Percentiles rank a stretch among this genome's conserved stretches.
Conservation (phyloP, 2,888 invertebrate genomes). For the Habroteleia sp. region DNA sequence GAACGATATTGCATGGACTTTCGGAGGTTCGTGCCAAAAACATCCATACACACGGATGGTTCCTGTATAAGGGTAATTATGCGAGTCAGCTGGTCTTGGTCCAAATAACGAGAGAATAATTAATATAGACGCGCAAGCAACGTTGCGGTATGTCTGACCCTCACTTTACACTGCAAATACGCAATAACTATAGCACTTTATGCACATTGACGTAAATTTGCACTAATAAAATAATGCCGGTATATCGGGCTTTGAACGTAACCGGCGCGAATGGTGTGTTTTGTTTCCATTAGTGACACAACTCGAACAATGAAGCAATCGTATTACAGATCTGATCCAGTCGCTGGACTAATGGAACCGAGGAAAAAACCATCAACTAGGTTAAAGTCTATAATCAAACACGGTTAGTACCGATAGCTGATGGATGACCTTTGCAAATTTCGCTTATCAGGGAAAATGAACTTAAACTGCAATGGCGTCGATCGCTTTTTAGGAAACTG, state of each 20-base stretch:
- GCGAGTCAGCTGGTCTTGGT: slow-evolving; percentile 54
- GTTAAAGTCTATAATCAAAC: too few species aligned
- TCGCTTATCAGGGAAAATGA: too few species aligned
- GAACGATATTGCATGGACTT: slow-evolving; percentile 25
- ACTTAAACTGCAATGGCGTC: too few species aligned
- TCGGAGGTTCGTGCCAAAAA: slow-evolving; percentile 46
- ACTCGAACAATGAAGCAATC: slow-evolving; percentile 9
- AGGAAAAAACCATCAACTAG: neutral
- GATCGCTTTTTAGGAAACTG: too few species aligned
- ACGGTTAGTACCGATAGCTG: too few species aligned
- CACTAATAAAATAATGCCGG: slow-evolving; percentile 30
- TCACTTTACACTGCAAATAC: slow-evolving; percentile 37
- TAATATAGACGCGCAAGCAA: slow-evolving; percentile 41
- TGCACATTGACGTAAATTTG: slow-evolving; percentile 32
- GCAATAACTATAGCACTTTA: slow-evolving; percentile 36
- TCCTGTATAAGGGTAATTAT: slow-evolving; percentile 55
- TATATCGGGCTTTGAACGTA: slow-evolving; percentile 1
- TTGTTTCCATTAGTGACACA: slow-evolving; percentile 32
- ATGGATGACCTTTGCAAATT: too few species aligned
- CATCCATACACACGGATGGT: slow-evolving; percentile 17
- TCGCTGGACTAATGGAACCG: neutral
- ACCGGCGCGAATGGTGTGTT: slow-evolving; percentile 23
- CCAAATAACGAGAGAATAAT: slow-evolving; percentile 55
- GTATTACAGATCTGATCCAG: neutral
- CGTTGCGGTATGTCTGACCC: slow-evolving; percentile 13